A percentile compares a stretch with the other conserved stretches of the same genome.
Conservation (phyloP, 2,113 vertebrate genomes). For the Notothenia rossii region DNA sequence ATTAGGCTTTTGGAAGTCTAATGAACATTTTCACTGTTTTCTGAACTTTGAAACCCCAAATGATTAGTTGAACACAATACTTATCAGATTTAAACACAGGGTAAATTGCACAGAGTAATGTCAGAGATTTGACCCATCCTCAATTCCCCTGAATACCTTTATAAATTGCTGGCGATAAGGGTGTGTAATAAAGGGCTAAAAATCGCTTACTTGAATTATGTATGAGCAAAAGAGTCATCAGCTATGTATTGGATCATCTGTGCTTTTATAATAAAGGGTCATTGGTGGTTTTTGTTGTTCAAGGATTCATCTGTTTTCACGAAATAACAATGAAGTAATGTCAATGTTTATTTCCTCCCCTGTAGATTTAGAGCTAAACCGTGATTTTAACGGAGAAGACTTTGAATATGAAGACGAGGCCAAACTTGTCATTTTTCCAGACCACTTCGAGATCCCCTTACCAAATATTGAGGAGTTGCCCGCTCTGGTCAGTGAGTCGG, state of each 20-base stretch:
- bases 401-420: slow-evolving; percentile 98
- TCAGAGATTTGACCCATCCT: slow-evolving; percentile 1
- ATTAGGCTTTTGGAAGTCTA: no score
- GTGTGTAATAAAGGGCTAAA: slow-evolving; percentile 13
- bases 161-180: slow-evolving; percentile 13
- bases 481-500: slow-evolving; percentile 93
- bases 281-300: background rate
- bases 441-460: slow-evolving; percentile 98
- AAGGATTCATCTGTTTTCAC: background rate
- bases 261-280: background rate
- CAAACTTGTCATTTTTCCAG: slow-evolving; percentile 98
- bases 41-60: background rate
- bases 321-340: slow-evolving; percentile 10
- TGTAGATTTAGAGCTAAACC: slow-evolving; percentile 94
- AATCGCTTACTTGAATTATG: slow-evolving; percentile 14
- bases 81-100: background rate
- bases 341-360: slow-evolving; percentile 72
- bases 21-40: no score
- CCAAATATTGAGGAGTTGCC: slow-evolving; percentile 99
- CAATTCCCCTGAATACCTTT: background rate
- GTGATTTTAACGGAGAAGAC: slow-evolving; percentile 93
- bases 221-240: slow-evolving; percentile 10
- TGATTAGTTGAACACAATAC: background rate
- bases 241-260: slow-evolving; percentile 14
- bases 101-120: background rate